These are phyloP conservation scores for Hiodon alosoides DNA, from an alignment of 2,113 vertebrate genomes.

Conservation along the genomic window DNA sequence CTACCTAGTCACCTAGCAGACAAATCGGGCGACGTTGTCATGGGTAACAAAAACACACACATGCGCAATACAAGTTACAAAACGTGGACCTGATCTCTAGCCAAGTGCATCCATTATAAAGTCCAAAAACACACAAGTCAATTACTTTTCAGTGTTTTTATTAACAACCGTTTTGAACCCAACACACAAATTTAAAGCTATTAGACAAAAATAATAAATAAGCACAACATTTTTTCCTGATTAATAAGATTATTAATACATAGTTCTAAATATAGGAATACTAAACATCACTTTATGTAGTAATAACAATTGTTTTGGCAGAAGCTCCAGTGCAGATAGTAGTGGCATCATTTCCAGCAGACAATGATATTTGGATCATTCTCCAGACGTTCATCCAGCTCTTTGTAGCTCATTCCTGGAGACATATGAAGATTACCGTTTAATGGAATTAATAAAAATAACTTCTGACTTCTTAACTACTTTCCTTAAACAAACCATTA, in stretches of 20 bases:
- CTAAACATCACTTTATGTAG: background rate
- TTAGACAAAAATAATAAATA: background rate
- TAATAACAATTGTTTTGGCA: background rate
- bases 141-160: background rate
- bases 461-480: too few relatives aligned
- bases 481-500: too few relatives aligned
- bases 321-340: background rate
- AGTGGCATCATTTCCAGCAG: conserved; percentile 69
- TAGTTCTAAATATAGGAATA: background rate
- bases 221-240: background rate
- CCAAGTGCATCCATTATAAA: too few relatives aligned
- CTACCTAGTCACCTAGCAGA: background rate
- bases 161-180: background rate
- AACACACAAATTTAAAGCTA: background rate
- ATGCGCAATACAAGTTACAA: background rate
- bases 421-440: conserved; percentile 17
- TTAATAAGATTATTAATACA: conserved; percentile 1
- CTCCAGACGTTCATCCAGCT: conserved; percentile 92
- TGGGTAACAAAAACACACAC: conserved; percentile 45
- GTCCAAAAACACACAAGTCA: too few relatives aligned
- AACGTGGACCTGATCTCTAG: background rate
- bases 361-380: conserved; percentile 94
- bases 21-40: conserved; percentile 36
- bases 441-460: background rate
- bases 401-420: conserved; percentile 90